Base-by-base conservation (phyloP, 2,113 vertebrate species). In the Strix aluco region DNA sequence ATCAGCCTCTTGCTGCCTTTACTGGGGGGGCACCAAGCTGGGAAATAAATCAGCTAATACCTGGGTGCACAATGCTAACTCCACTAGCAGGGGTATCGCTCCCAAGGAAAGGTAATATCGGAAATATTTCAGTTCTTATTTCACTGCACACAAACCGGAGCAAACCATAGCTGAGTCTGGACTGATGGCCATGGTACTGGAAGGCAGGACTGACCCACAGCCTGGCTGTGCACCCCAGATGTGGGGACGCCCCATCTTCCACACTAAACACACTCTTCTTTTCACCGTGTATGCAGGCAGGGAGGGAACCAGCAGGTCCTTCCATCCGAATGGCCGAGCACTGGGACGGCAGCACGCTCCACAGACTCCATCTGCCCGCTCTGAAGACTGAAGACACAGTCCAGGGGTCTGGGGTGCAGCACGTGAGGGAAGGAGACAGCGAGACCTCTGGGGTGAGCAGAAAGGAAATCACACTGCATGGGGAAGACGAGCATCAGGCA, bases 251-350 rank as follows among this genome's bases (percentile, higher is more conserved):
- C 57, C 34, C 36, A 13, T 11, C 51, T 59, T 62, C 25, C 32
- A 55, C 18, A 61, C 40, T 29, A 66, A 46, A 65, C 0, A 1
- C 11, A 15, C 7, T 17, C 44, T 57, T 3, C 36, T 54, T 70
- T 51, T 16, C 61, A 81, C 19, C 25, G 21, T 1, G 2, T 34
- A 18, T 0, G 1, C 11, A 23, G 55, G 51, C 61, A 74, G 17
- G 44, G 32, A 69, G 55, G 29, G 84, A 30, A 47, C 14, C 66
- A 62, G 75, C 51, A 79, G 40, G 36, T 47, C 15, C 51, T 36
- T 51, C 32, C 10, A 4, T 2, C 7, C 2, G 3, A 21, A 12
- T 0, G 6, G 29, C 14, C 2, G 1, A 29, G 54, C 34, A 11
- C 29, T 1, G 7, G 65, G n/a, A 55, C 1, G 1, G 69, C 2